Percentiles rank a stretch among this genome's conserved stretches.
Evolutionary conservation across 2,113 vertebrate genomes (phyloP).

Genomic region (Podiceps cristatus): DNA sequence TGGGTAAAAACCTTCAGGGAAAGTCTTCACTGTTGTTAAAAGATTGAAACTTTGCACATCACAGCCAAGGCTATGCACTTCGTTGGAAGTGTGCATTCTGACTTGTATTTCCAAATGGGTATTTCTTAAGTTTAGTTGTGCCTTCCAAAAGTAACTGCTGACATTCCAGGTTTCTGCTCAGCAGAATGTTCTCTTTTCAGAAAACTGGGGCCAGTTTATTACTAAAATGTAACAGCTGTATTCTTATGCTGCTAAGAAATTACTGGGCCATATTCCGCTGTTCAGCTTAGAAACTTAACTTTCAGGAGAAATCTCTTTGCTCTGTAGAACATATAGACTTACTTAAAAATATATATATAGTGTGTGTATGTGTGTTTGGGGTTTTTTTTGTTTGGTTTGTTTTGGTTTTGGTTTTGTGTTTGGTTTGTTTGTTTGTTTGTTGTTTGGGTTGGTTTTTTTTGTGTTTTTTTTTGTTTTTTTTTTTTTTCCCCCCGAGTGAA

Average conservation of each 20-base stretch:
- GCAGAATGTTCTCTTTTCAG: not conserved
- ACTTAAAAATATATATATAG: not conserved
- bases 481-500: not conserved
- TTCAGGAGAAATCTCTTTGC: not conserved
- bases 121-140: not conserved
- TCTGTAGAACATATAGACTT: not conserved
- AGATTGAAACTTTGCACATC: not conserved
- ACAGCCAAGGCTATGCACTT: rapidly evolving
- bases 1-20: not conserved
- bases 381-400: too few species aligned
- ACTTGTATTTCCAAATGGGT: not conserved
- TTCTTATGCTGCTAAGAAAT: not conserved
- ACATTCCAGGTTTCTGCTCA: not conserved
- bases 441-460: too few species aligned
- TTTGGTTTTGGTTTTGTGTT: too few species aligned
- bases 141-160: not conserved
- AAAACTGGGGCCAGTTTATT: not conserved
- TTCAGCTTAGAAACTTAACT: not conserved
- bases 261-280: not conserved
- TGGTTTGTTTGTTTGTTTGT: too few species aligned
- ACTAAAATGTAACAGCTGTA: not conserved
- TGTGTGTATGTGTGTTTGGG: not conserved
- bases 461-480: not conserved
- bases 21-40: not conserved
- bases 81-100: not conserved